Evolutionary conservation across 2,113 vertebrate genomes (phyloP).

Genomic region (Clarias batrachus): DNA sequence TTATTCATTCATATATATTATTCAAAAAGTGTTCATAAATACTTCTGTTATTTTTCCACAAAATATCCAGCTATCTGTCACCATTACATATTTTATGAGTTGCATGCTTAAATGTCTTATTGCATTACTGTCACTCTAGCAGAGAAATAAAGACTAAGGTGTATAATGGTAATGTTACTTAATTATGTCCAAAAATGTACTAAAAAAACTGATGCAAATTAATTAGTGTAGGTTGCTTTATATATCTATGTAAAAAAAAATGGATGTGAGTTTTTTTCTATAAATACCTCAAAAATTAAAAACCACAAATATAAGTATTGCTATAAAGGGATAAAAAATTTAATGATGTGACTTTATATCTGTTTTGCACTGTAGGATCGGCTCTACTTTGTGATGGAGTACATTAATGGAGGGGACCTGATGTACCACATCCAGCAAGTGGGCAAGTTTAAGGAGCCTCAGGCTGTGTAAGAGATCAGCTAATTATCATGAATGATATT

Average conservation of each 20-base stretch:
- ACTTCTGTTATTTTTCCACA: not conserved
- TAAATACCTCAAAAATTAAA: not conserved
- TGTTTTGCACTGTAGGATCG: constrained; percentile 79
- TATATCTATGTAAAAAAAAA: not conserved
- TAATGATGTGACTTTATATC: constrained; percentile 20
- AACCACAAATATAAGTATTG: not conserved
- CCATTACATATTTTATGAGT: not conserved
- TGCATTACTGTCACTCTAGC: not conserved
- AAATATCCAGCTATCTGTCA: not conserved
- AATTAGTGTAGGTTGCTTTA: not conserved
- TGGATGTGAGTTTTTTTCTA: not conserved
- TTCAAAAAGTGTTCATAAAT: constrained; percentile 40
- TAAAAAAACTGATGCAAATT: not conserved
- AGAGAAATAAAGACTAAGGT: not conserved
- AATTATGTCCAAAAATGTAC: too few species aligned
- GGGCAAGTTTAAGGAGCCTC: constrained; percentile 97
- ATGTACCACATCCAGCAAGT: constrained; percentile 99
- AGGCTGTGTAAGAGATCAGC: constrained; percentile 88
- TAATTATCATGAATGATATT: not conserved
- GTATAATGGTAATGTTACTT: not conserved
- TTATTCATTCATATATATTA: constrained; percentile 41
- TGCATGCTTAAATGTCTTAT: not conserved
- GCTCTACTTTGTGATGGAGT: constrained; percentile 59
- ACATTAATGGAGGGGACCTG: constrained; percentile 97
- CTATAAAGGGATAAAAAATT: not conserved